Base-by-base conservation (phyloP, 2,113 vertebrate genomes). In the Nicator chloris region DNA sequence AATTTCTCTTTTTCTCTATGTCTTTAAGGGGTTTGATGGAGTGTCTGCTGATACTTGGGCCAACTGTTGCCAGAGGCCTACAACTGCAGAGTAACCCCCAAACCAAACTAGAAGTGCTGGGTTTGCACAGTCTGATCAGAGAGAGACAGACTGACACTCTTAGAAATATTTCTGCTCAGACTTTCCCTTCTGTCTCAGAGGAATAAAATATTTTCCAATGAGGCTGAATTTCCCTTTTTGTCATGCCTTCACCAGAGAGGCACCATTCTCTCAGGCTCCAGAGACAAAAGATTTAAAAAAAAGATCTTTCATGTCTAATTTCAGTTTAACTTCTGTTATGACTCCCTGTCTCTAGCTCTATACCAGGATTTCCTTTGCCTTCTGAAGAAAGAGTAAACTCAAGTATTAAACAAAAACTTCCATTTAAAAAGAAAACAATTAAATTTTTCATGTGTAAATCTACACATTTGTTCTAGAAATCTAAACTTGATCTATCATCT, bases 281-380 rank as follows among this genome's bases (percentile, higher is more conserved):
- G 24, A 81, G 51, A 86, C 65, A 93, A 83, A 90, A 86, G 68
- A 86, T 57, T 56, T 3, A 19, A 37, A 35, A 54, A 39, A 40
- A 42, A 69, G 23, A 31, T 22, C 82, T 88, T 93, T 92, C 60
- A 91, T 68, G 64, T 91, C 80, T 94, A 84, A 94, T 91, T 93
- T 83, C 69, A 70, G 80, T 77, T 88, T 65, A 90, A 51, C 27
- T 70, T 92, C 49, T 93, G 56, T 90, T 94, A 70, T 44, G 60
- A 84, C 47, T 82, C 80, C 35, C 35, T 49, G 42, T n/a, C 68
- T 72, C 59, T 75, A n/a, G 30, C 71, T 76, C 26, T 65, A 18
- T 54, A 81, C 33, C 83, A 91, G 72, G 76, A 86, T 88, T 88
- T 94, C 88, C 83, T 88, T 51, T 81, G 64, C 51, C 11, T 89